A percentile compares a stretch with the other conserved stretches of the same genome.
Conservation (phyloP, 2,888 invertebrate species). For the Hydrotaea cyrtoneurina region DNA sequence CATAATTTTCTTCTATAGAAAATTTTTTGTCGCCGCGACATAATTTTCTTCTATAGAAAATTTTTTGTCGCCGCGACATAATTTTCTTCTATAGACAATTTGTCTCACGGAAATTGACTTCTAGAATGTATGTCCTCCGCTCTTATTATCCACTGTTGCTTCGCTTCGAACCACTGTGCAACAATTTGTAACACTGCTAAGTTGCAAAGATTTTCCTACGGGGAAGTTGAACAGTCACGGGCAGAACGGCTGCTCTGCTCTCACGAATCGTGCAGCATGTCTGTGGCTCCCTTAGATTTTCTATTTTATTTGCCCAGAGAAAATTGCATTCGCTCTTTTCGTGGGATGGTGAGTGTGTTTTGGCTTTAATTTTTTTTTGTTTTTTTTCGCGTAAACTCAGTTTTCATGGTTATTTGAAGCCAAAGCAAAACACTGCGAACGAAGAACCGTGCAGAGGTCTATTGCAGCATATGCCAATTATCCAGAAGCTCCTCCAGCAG, state of each 20-base stretch:
- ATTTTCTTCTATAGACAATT: too few relatives aligned
- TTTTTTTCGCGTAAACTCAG: neutral
- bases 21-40: too few relatives aligned
- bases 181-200: neutral
- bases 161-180: neutral
- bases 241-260: too few relatives aligned
- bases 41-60: too few relatives aligned
- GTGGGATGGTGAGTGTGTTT: neutral
- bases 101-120: too few relatives aligned
- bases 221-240: neutral
- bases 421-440: neutral
- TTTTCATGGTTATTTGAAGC: constrained; percentile 33
- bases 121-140: too few relatives aligned
- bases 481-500: constrained; percentile 62
- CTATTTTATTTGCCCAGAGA: neutral
- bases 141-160: too few relatives aligned
- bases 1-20: too few relatives aligned
- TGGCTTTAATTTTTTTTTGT: neutral
- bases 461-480: constrained; percentile 33
- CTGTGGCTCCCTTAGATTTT: neutral
- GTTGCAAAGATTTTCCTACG: neutral
- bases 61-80: too few relatives aligned
- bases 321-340: constrained; percentile 3
- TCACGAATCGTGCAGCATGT: too few relatives aligned
- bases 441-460: neutral